Percentiles rank a stretch among this genome's conserved stretches.
Conservation (phyloP, 64 coral and sea anemone species). For the Porites lutea region DNA sequence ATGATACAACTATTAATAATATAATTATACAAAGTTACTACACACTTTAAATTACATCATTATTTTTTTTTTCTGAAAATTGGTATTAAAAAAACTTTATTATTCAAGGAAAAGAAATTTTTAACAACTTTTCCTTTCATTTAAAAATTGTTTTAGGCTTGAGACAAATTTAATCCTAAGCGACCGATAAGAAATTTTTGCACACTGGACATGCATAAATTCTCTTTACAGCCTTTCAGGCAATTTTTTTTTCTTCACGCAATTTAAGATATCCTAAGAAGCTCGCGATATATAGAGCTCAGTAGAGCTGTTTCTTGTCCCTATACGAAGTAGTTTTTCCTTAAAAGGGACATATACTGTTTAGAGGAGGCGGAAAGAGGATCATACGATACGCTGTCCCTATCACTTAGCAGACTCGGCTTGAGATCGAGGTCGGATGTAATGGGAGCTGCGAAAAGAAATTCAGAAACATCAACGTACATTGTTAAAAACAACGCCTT, state of each 20-base stretch:
- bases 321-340: slow-evolving; percentile 74
- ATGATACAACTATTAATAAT: slow-evolving; percentile 2
- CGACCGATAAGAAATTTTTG: neutral
- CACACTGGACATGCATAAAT: neutral
- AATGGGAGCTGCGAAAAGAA: slow-evolving; percentile 40
- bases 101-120: slow-evolving; percentile 22
- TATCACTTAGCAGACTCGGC: slow-evolving; percentile 53
- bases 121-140: neutral
- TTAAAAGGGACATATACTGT: slow-evolving; percentile 69
- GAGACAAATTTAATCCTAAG: neutral
- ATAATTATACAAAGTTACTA: neutral
- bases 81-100: neutral
- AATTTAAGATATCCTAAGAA: neutral
- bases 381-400: slow-evolving; percentile 55
- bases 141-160: neutral
- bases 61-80: neutral
- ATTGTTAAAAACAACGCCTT: neutral
- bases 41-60: neutral
- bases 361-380: slow-evolving; percentile 60
- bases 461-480: neutral
- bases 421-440: slow-evolving; percentile 68
- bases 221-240: neutral
- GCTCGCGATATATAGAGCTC: neutral
- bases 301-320: neutral
- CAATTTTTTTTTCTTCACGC: neutral